Conservation (phyloP, 2,888 invertebrate genomes). For the Imbricaverruca yamaguchii region DNA sequence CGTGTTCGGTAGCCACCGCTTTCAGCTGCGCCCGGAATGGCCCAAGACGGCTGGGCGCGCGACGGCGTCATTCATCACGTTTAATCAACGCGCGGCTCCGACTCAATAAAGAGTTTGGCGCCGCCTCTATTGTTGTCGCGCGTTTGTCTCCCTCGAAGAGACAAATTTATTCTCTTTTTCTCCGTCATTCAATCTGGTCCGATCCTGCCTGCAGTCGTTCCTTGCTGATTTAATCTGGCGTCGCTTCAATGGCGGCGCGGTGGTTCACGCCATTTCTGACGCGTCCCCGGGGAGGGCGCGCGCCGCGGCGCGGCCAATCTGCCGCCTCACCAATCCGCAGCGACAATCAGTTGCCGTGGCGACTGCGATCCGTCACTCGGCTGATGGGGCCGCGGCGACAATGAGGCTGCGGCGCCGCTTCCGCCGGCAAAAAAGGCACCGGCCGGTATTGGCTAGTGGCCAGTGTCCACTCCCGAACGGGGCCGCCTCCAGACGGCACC, state of each 20-base stretch:
- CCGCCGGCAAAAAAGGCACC: too few relatives aligned
- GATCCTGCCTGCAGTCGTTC: neutral
- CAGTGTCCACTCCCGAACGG: too few relatives aligned
- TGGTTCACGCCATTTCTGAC: conserved; percentile 8
- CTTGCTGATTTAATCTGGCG: conserved; percentile 12
- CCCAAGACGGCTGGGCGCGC: neutral
- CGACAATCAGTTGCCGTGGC: neutral
- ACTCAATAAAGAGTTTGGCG: conserved; percentile 21
- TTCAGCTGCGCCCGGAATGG: neutral
- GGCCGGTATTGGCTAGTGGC: too few relatives aligned
- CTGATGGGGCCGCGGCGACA: neutral
- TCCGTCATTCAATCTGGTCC: conserved; percentile 9
- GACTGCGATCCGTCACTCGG: neutral
- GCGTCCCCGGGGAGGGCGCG: neutral
- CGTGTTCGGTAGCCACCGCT: neutral
- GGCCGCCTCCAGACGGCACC: too few relatives aligned
- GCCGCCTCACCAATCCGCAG: neutral
- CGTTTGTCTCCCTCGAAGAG: conserved; percentile 13
- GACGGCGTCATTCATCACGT: neutral
- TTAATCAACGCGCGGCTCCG: conserved; percentile 2
- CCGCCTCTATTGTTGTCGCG: conserved; percentile 1
- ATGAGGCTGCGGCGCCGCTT: neutral
- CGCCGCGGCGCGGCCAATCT: conserved; percentile 1
- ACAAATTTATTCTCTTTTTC: conserved; percentile 21
- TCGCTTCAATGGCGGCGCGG: conserved; percentile 1